Percentiles rank a stretch among this genome's conserved stretches.
phyloP scores from a whole-genome alignment of 2,888 invertebrate species.

The Luperina nickerlii region DNA sequence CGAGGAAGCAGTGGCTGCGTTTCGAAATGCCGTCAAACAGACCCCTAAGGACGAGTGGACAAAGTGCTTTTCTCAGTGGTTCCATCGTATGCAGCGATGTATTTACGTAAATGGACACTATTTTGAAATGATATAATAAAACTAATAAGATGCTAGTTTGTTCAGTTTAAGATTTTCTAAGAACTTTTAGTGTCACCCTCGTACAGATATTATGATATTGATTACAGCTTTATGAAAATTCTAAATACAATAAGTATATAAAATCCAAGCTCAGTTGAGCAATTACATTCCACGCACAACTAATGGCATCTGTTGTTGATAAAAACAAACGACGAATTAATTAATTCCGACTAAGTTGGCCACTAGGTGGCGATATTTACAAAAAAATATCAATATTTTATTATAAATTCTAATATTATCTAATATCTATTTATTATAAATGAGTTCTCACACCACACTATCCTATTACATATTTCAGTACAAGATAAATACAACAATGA shows the following conservation, averaged over 20 bases:
- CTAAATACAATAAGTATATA: background rate
- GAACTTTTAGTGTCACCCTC: too few species aligned
- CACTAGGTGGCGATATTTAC: constrained; percentile 71
- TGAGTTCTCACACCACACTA: constrained; percentile 63
- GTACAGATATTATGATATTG: constrained; percentile 2
- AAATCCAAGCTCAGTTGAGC: constrained; percentile 19
- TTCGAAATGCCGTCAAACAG: too few species aligned
- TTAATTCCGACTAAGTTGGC: constrained; percentile 47
- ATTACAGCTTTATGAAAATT: constrained; percentile 14
- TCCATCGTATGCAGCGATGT: too few species aligned
- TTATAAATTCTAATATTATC: constrained; percentile 7
- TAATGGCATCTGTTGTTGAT: constrained; percentile 69
- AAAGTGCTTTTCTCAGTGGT: too few species aligned
- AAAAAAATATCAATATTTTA: constrained; percentile 16
- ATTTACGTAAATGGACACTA: too few species aligned
- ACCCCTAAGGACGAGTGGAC: too few species aligned
- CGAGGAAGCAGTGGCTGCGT: too few species aligned
- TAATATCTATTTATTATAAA: constrained; percentile 41
- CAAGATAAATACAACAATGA: constrained; percentile 41
- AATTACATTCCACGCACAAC: constrained; percentile 36
- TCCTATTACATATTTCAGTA: constrained; percentile 13
- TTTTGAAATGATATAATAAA: too few species aligned
- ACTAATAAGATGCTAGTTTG: too few species aligned
- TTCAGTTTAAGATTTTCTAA: too few species aligned
- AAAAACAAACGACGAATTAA: constrained; percentile 52